Percentiles rank a stretch among this genome's conserved stretches.
phyloP scores from a whole-genome alignment of 2,113 vertebrate genomes.

The Machaerirhynchus nigripectus region DNA sequence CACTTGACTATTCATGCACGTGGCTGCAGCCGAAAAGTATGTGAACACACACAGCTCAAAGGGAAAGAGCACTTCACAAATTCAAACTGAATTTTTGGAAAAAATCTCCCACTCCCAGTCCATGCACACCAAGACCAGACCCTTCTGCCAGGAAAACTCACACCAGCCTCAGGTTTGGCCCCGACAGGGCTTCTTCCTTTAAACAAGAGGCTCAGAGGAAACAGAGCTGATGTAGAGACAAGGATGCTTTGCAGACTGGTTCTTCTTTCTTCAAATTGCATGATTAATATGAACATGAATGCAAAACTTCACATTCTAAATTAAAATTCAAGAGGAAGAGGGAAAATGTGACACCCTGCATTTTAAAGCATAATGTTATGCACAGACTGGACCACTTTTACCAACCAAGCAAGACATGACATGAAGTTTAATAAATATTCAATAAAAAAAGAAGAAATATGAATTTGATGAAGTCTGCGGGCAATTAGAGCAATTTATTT shows the following conservation, averaged over 20 bases:
- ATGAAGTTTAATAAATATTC: slow-evolving; percentile 83
- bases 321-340: slow-evolving; percentile 42
- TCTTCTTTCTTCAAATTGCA: not conserved
- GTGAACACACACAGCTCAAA: not conserved
- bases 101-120: not conserved
- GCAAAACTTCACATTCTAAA: slow-evolving; percentile 38
- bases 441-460: slow-evolving; percentile 76
- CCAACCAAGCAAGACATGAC: slow-evolving; percentile 67
- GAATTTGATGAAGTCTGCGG: slow-evolving; percentile 78
- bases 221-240: not conserved
- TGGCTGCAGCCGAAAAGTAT: not conserved
- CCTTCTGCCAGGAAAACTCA: not conserved
- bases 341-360: slow-evolving; percentile 4
- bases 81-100: not conserved
- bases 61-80: not conserved
- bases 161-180: not conserved
- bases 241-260: not conserved
- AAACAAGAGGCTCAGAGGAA: not conserved
- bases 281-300: slow-evolving; percentile 31
- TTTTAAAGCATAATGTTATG: slow-evolving; percentile 57
- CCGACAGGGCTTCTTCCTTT: fast-evolving
- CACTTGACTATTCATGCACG: fast-evolving
- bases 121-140: not conserved
- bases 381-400: slow-evolving; percentile 45
- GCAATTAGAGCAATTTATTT: slow-evolving; percentile 93